These are phyloP conservation scores for Hiodon alosoides DNA, from an alignment of 2,113 vertebrate genomes.

Conservation along the genomic window DNA sequence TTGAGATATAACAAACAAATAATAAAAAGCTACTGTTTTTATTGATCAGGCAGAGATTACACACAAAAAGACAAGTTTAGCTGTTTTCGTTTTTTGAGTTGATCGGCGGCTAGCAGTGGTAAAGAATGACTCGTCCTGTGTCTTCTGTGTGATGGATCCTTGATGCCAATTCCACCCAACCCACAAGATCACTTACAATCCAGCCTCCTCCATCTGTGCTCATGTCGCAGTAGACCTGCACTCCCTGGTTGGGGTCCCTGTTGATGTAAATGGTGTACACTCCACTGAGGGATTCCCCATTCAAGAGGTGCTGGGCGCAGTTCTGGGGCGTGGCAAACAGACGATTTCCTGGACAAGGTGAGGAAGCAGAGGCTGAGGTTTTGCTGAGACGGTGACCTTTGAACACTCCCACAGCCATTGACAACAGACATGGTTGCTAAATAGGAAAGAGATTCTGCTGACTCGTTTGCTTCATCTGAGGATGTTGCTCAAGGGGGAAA, in stretches of 20 bases:
- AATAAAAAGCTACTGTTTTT: too few relatives aligned
- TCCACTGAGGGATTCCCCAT: constrained; percentile 80
- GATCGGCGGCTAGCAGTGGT: too few relatives aligned
- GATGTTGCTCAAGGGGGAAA: background rate
- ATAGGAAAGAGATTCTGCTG: background rate
- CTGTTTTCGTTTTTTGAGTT: background rate
- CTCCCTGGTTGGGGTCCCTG: constrained; percentile 75
- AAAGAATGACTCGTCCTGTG: too few relatives aligned
- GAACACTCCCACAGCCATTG: background rate
- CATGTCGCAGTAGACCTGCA: constrained; percentile 97
- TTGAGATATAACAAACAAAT: too few relatives aligned
- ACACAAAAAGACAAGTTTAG: background rate
- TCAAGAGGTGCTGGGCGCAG: constrained; percentile 91
- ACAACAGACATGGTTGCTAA: background rate
- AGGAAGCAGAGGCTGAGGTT: background rate
- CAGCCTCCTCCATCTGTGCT: constrained; percentile 86
- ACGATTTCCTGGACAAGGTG: constrained; percentile 69
- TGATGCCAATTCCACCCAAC: background rate
- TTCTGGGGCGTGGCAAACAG: constrained; percentile 90
- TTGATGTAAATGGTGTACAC: constrained; percentile 91
- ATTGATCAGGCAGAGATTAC: too few relatives aligned
- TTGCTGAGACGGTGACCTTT: constrained; percentile 2
- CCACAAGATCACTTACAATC: constrained; percentile 76
- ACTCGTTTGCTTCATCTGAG: background rate
- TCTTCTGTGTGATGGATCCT: background rate